phyloP scores from a whole-genome alignment of 2,888 invertebrate genomes.

The Steromphala cineraria region DNA sequence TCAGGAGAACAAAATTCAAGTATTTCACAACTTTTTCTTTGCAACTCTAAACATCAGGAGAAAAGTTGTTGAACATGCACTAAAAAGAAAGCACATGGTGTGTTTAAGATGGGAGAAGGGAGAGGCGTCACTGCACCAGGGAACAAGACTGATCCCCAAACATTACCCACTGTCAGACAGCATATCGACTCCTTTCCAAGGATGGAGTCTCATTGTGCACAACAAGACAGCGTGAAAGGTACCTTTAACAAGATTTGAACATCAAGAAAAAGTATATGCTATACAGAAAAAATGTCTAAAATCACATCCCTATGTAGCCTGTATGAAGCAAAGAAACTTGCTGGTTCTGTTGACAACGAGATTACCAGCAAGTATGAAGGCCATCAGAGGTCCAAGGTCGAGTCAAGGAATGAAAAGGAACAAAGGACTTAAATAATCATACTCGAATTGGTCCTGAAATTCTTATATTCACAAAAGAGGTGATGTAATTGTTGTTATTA shows the following conservation, averaged over 20 bases:
- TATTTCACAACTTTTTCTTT: constrained; percentile 32
- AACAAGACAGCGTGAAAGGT: constrained; percentile 30
- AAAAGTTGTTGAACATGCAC: constrained; percentile 30
- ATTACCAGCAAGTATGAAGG: not conserved
- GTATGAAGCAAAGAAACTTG: constrained; percentile 18
- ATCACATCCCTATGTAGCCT: constrained; percentile 23
- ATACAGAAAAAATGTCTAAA: constrained; percentile 21
- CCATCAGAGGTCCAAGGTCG: constrained; percentile 22
- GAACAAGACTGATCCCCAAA: constrained; percentile 26
- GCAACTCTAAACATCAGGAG: constrained; percentile 31
- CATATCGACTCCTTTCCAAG: constrained; percentile 41
- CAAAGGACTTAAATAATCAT: too few species aligned
- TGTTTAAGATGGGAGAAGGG: constrained; percentile 19
- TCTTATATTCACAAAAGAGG: too few species aligned
- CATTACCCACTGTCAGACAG: constrained; percentile 8
- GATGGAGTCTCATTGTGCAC: constrained; percentile 33
- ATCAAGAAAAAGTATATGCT: constrained; percentile 30
- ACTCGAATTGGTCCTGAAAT: too few species aligned
- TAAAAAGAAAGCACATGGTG: constrained; percentile 22
- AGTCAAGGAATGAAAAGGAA: constrained; percentile 33
- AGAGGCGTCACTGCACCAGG: not conserved
- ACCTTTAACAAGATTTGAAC: constrained; percentile 29
- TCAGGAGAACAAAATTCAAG: constrained; percentile 1
- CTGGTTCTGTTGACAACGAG: constrained; percentile 2
- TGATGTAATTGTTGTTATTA: too few species aligned